Evolutionary conservation across 2,888 invertebrate species (phyloP), one percentile per base, ranked within the genome.

Genomic region (Caenorhabditis sulstoni): DNA sequence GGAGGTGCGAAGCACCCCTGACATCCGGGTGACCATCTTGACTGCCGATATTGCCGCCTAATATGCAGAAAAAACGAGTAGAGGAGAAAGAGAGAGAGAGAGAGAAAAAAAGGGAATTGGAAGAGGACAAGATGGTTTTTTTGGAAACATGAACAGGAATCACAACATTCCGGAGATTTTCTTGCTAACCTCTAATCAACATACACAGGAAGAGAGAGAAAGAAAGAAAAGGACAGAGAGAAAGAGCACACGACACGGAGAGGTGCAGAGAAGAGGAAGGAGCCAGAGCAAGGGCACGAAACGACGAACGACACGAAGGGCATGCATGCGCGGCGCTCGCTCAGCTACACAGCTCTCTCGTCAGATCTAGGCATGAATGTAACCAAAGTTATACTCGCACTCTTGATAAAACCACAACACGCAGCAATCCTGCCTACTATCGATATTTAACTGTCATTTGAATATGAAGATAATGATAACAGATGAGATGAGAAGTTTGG

Each of bases 1-100:
- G 47, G 79, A 79, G 37, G 83, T 83, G 35, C 86, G 74, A 29
- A 86, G 70, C 35, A 78, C 83, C 20, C 86, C 86, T 64, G 81
- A 81, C 89, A 89, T 89, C 35, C 89, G 81, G 20, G 87, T 88
- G 70, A 89, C 87, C 86, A 90, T 86, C 65, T 87, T 87, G 57
- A 89, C 89, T 47, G 89, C 89, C 49, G 89, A 88, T 57, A 89
- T 89, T 67, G 88, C 89, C 64, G 89, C 89, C 89, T 89, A 79
- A 71, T 73, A 74, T 79, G 73, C 37, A 59, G 74, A 59, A 65
- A 58, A 71, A 59, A 65, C 52, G 39, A 73, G 62, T 61, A 62
- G 53, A 44, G 61, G 62, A 52, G 64, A 57, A n/a, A 44, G 3
- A 44, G 44, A 44, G 50, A 29, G 35, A 44, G 50, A 44, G 62